Percentiles rank a stretch among this genome's conserved stretches.
phyloP scores from a whole-genome alignment of 2,888 invertebrate species.

The Nephrotoma guestfalica region DNA sequence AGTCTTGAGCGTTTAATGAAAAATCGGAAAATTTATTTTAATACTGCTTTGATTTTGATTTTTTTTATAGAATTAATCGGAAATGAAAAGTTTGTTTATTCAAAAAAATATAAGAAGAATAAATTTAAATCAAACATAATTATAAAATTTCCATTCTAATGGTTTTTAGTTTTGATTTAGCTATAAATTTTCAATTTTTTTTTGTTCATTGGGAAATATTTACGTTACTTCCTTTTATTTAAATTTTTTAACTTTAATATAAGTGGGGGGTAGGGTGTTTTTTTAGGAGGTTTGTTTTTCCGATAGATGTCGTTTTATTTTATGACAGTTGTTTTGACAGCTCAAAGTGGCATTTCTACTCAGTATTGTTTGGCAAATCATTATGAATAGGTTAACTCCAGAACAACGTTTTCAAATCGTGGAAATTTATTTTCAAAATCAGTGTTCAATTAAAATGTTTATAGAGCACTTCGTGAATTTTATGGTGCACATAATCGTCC shows the following conservation, averaged over 20 bases:
- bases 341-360: no score
- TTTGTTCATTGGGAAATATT: not conserved
- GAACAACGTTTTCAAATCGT: no score
- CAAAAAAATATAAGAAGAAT: not conserved
- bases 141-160: not conserved
- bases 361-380: no score
- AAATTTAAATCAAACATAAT: not conserved
- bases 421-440: no score
- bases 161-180: not conserved
- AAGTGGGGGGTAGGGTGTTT: not conserved
- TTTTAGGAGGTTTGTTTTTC: no score
- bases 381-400: no score
- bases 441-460: no score
- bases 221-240: not conserved
- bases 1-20: not conserved
- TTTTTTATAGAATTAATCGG: not conserved
- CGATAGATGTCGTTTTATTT: no score
- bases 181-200: not conserved
- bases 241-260: not conserved
- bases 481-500: no score
- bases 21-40: not conserved
- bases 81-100: not conserved
- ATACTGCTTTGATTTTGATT: not conserved
- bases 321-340: no score
- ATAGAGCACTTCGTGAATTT: no score